Evolutionary conservation across 1,140 invertebrate genomes (phyloP).

Genomic region (Formica exsecta): DNA sequence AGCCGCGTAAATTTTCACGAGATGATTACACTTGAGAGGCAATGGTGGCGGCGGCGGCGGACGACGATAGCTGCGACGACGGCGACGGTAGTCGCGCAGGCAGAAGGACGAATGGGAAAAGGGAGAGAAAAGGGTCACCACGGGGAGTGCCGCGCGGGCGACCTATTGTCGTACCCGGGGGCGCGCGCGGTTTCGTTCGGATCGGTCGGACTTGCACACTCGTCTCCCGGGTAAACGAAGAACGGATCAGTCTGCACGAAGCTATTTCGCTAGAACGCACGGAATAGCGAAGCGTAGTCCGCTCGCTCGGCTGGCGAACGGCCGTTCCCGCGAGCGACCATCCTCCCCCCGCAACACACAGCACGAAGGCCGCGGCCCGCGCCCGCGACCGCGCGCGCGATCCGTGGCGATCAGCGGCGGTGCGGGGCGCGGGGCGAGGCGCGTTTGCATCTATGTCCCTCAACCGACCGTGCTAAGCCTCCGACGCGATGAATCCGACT

Average conservation of each 20-base stretch:
- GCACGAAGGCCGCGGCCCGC: constrained; percentile 22
- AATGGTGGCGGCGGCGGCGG: too few relatives aligned
- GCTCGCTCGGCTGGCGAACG: constrained; percentile 72
- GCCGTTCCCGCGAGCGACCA: constrained; percentile 83
- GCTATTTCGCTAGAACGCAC: constrained; percentile 83
- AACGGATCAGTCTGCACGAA: constrained; percentile 82
- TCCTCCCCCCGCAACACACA: constrained; percentile 77
- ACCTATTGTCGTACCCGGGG: constrained; percentile 19
- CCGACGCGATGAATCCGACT: constrained; percentile 5
- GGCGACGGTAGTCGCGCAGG: not conserved
- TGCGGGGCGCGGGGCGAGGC: not conserved
- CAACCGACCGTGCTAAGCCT: too few relatives aligned
- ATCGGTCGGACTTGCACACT: constrained; percentile 75
- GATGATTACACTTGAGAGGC: constrained; percentile 21
- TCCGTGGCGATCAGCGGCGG: constrained; percentile 46
- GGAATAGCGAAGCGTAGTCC: constrained; percentile 82
- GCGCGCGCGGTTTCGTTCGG: not conserved
- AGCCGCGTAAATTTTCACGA: constrained; percentile 49
- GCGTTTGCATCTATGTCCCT: constrained; percentile 25
- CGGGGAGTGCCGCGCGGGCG: constrained; percentile 21
- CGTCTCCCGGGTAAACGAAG: constrained; percentile 81
- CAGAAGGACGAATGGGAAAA: not conserved
- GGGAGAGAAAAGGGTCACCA: constrained; percentile 36
- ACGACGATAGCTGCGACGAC: not conserved
- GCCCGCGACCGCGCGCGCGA: constrained; percentile 30